Evolutionary conservation across 1,140 invertebrate genomes (phyloP).

Genomic region (Eriosoma lanigerum): DNA sequence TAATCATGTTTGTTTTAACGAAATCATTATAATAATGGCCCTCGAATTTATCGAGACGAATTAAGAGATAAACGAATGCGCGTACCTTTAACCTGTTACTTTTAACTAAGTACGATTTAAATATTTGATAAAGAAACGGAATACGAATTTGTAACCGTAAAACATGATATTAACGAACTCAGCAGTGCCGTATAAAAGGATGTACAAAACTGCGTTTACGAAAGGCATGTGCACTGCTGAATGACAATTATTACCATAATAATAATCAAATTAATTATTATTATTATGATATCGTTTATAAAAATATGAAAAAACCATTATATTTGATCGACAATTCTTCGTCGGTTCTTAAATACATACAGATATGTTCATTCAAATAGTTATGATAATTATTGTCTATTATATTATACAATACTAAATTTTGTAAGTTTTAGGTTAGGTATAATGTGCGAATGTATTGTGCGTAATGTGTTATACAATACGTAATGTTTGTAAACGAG

Average conservation of each 20-base stretch:
- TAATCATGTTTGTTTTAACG: too few relatives aligned
- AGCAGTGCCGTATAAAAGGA: slow-evolving; percentile 46
- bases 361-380: neutral
- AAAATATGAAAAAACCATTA: neutral
- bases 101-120: too few relatives aligned
- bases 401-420: neutral
- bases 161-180: neutral
- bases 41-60: neutral
- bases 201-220: slow-evolving; percentile 11
- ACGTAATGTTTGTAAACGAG: too few relatives aligned
- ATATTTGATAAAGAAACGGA: too few relatives aligned
- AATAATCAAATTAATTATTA: too few relatives aligned
- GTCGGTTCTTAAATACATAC: neutral
- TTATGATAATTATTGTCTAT: neutral
- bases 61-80: too few relatives aligned
- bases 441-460: too few relatives aligned
- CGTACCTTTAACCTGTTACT: too few relatives aligned
- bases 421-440: too few relatives aligned
- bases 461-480: too few relatives aligned
- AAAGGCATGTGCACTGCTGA: slow-evolving; percentile 51
- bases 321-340: neutral
- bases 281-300: neutral
- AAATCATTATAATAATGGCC: neutral
- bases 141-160: neutral
- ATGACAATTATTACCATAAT: too few relatives aligned